Percentiles rank a stretch among this genome's conserved stretches.
Conservation (phyloP, 2,113 vertebrate genomes). For the Saguinus imperator region DNA sequence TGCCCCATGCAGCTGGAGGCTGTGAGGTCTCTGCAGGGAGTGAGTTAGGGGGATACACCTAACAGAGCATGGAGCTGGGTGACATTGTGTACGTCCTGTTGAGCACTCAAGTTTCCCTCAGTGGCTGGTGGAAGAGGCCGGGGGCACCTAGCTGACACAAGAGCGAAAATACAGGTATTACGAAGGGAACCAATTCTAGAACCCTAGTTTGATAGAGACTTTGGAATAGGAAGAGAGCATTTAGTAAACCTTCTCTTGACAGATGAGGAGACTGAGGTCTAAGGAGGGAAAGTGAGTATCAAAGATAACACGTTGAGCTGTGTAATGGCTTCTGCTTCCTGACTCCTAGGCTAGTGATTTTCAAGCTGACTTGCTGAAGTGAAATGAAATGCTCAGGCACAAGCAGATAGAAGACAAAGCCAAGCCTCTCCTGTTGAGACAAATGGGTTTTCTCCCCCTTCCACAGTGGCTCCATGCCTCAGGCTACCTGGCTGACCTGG, state of each 20-base stretch:
- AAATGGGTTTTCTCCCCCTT: rapidly evolving
- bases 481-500: too few relatives aligned
- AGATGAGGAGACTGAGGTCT: background rate
- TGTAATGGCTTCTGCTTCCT: background rate
- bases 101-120: background rate
- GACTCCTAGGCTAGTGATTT: too few relatives aligned
- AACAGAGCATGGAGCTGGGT: rapidly evolving
- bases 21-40: background rate
- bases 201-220: background rate
- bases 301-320: rapidly evolving
- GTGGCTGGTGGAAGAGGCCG: background rate
- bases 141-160: background rate
- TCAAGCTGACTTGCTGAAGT: background rate
- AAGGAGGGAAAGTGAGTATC: background rate
- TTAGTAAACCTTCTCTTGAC: background rate
- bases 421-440: rapidly evolving
- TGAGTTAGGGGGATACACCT: background rate
- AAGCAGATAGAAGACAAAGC: background rate
- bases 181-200: rapidly evolving
- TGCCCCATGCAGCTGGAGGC: background rate
- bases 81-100: background rate
- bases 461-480: background rate
- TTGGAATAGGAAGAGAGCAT: too few relatives aligned
- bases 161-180: too few relatives aligned
- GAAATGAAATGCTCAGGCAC: background rate